Evolutionary conservation across 2,797 vertebrate species (phyloP).

Genomic region (Pogoniulus pusillus): DNA sequence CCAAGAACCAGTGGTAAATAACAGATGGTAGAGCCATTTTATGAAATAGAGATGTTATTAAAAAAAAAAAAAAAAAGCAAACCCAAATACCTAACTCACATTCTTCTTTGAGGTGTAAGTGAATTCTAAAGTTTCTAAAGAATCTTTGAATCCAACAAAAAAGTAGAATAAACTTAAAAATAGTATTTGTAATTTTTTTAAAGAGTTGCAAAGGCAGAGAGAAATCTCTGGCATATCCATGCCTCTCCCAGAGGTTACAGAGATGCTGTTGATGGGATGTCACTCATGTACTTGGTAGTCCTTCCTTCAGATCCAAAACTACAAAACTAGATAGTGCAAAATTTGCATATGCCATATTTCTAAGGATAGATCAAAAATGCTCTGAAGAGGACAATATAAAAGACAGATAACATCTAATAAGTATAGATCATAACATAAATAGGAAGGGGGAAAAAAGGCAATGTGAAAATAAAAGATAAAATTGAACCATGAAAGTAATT

Average conservation of each 20-base stretch:
- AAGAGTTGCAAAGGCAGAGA: background rate
- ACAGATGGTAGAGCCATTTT: background rate
- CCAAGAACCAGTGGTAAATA: background rate
- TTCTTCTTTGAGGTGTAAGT: background rate
- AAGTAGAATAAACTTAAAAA: background rate
- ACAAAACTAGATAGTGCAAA: background rate
- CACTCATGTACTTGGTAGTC: background rate
- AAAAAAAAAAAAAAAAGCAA: background rate
- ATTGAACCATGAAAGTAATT: background rate
- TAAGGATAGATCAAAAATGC: background rate
- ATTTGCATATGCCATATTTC: background rate
- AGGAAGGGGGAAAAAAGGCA: background rate
- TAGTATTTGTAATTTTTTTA: background rate
- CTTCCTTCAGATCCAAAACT: background rate
- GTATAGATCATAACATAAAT: background rate
- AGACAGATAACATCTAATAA: background rate
- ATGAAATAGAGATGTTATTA: background rate
- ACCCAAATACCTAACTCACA: background rate
- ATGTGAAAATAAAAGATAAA: background rate
- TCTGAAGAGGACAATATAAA: background rate
- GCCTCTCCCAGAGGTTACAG: background rate
- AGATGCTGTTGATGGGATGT: background rate
- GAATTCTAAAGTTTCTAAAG: background rate
- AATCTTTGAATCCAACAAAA: background rate
- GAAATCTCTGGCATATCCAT: background rate